Conservation (phyloP, 2,113 vertebrate species). For the Melanerpes formicivorus region DNA sequence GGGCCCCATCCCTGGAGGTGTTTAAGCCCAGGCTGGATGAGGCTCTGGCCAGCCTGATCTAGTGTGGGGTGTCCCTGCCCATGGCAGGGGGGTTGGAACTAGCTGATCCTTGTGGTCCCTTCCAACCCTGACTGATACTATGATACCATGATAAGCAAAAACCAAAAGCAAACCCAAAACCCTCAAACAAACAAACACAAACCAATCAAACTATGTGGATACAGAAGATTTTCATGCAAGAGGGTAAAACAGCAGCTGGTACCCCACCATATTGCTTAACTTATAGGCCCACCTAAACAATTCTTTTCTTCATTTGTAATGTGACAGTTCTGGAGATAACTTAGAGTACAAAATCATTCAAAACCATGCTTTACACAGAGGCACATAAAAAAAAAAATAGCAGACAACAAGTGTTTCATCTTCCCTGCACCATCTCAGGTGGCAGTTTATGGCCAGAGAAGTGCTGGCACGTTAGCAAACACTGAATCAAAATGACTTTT, state of each 20-base stretch:
- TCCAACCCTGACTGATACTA: too few relatives aligned
- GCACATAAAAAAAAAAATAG: background rate
- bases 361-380: background rate
- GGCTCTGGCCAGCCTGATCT: too few relatives aligned
- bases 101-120: too few relatives aligned
- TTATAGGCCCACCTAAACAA: background rate
- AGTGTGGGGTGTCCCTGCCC: too few relatives aligned
- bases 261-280: background rate
- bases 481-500: background rate
- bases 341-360: background rate
- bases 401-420: background rate
- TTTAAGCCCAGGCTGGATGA: too few relatives aligned
- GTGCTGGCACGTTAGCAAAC: background rate
- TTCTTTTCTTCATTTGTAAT: background rate
- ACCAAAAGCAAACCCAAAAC: background rate
- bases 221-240: background rate
- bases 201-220: background rate
- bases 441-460: constrained; percentile 3
- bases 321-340: background rate
- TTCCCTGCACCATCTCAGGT: background rate
- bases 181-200: background rate
- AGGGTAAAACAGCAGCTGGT: background rate
- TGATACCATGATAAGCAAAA: background rate
- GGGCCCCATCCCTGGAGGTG: too few relatives aligned
- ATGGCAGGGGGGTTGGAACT: too few relatives aligned